phyloP scores from a whole-genome alignment of 1,140 invertebrate genomes.

The Microplitis demolitor region DNA sequence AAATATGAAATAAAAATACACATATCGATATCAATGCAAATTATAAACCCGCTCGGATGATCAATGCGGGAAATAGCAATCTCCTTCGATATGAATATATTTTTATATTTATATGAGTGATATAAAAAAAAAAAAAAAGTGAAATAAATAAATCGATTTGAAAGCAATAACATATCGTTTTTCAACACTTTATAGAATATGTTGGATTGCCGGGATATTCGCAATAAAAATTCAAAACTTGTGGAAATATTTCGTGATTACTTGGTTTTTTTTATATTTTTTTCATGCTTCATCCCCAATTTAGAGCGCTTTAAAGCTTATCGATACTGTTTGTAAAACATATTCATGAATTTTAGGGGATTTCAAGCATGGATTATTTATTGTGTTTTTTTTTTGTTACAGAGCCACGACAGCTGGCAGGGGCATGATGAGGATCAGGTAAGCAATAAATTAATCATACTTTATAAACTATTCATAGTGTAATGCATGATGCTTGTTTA shows the following conservation, averaged over 20 bases:
- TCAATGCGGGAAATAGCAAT: not conserved
- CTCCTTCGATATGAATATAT: not conserved
- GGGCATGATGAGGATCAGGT: conserved; percentile 67
- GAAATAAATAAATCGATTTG: not conserved
- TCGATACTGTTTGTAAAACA: conserved; percentile 4
- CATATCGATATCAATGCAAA: not conserved
- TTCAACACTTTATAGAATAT: not conserved
- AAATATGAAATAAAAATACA: not conserved
- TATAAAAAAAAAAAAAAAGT: too few relatives aligned
- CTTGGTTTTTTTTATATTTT: not conserved
- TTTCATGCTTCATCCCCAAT: not conserved
- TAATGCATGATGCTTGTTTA: not conserved
- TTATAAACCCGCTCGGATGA: not conserved
- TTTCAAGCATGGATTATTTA: not conserved
- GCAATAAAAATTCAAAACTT: conserved; percentile 10
- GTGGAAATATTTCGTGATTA: not conserved
- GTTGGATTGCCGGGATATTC: not conserved
- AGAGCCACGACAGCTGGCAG: conserved; percentile 69
- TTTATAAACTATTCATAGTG: not conserved
- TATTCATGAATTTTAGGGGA: conserved; percentile 1
- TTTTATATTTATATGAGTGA: too few relatives aligned
- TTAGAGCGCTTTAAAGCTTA: not conserved
- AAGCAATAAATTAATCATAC: conserved; percentile 35
- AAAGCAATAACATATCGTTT: not conserved
- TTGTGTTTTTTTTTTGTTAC: conserved; percentile 54